Percentiles rank a stretch among this genome's conserved stretches.
Conservation (phyloP, 2,888 invertebrate species). For the Gryllus longicercus region DNA sequence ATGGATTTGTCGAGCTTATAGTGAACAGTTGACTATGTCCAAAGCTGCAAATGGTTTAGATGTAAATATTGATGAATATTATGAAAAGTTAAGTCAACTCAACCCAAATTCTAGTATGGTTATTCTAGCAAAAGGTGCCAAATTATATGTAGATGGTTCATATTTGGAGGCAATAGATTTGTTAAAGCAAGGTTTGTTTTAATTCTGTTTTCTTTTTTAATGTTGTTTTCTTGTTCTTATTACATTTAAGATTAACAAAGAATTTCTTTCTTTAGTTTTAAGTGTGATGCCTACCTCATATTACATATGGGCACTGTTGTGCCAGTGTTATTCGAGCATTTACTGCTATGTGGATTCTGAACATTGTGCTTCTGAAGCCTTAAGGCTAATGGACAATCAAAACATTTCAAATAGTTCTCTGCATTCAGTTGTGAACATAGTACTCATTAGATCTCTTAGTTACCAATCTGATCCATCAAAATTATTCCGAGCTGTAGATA, state of each 20-base stretch:
- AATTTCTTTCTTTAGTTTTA: conserved; percentile 29
- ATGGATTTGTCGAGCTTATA: conserved; percentile 61
- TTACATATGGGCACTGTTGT: conserved; percentile 29
- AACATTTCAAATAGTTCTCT: conserved; percentile 42
- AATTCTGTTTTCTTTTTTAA: not conserved
- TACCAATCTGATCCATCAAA: conserved; percentile 52
- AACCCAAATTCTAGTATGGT: conserved; percentile 61
- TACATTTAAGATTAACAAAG: not conserved
- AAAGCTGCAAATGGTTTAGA: conserved; percentile 31
- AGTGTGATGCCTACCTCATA: conserved; percentile 22
- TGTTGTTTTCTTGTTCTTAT: too few relatives aligned
- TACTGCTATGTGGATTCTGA: conserved; percentile 54
- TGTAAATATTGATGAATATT: conserved; percentile 51
- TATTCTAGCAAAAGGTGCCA: conserved; percentile 59
- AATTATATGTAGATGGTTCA: conserved; percentile 52
- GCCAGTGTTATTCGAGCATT: conserved; percentile 46
- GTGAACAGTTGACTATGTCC: conserved; percentile 44
- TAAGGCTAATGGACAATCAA: conserved; percentile 44
- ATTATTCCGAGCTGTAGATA: conserved; percentile 51
- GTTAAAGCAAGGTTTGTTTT: conserved; percentile 47
- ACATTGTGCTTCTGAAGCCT: conserved; percentile 45
- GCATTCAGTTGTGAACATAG: conserved; percentile 42
- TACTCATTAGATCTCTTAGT: conserved; percentile 48
- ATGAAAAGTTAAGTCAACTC: conserved; percentile 53
- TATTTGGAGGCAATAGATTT: conserved; percentile 56